Conservation (phyloP, 2,888 invertebrate species). For the Eueremaeus valkanovi region DNA sequence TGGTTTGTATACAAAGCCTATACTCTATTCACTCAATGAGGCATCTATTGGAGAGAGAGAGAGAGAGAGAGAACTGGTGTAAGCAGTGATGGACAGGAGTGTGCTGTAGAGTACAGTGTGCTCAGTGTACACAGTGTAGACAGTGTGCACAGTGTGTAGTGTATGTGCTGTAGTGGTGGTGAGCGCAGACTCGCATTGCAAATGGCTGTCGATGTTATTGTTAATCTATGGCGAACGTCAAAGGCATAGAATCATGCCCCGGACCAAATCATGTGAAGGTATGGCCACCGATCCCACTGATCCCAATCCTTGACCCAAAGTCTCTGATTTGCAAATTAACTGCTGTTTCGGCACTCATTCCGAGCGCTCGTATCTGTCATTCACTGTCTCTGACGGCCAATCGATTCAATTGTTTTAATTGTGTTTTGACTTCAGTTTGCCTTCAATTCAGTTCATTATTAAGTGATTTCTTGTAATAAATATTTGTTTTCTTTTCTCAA, state of each 20-base stretch:
- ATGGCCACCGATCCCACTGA: not conserved
- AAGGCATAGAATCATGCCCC: conserved; percentile 13
- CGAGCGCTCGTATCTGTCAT: not conserved
- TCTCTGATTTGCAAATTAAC: not conserved
- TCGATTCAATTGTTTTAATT: not conserved
- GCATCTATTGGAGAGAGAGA: no score
- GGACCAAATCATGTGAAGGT: conserved; percentile 16
- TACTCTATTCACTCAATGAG: no score
- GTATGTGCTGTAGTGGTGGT: not conserved
- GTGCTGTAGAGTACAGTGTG: not conserved
- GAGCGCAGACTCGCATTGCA: conserved; percentile 19
- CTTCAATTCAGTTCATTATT: not conserved
- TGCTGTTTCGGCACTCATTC: not conserved
- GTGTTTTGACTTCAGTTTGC: not conserved
- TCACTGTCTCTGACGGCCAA: not conserved
- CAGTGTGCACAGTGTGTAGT: not conserved
- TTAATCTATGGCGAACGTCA: conserved; percentile 29
- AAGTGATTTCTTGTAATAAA: no score
- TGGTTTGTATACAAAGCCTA: no score
- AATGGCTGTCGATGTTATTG: conserved; percentile 30
- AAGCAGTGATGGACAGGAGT: no score
- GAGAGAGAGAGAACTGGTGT: no score
- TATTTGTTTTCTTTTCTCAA: no score
- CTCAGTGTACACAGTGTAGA: not conserved
- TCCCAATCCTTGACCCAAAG: not conserved